Percentiles rank a stretch among this genome's conserved stretches.
Conservation (phyloP, 2,113 vertebrate species). For the Chitala chitala region DNA sequence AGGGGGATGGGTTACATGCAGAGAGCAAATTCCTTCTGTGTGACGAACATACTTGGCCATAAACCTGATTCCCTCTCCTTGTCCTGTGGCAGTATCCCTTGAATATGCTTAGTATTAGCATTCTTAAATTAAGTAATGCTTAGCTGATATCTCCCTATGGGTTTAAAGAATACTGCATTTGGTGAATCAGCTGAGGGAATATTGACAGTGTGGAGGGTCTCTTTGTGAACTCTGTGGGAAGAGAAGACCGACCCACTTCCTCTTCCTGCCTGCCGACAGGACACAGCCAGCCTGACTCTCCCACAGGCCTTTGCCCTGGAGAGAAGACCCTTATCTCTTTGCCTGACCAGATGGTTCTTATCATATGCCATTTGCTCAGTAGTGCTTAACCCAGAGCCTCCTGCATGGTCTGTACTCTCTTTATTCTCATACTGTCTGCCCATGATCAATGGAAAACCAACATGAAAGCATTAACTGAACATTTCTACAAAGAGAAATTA, state of each 20-base stretch:
- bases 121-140: no score
- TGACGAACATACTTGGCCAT: no score
- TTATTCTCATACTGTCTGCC: neutral
- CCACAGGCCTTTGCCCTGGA: neutral
- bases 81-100: no score
- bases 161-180: neutral
- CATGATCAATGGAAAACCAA: neutral
- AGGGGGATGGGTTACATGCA: no score
- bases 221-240: neutral
- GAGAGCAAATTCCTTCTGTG: no score
- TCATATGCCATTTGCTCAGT: slow-evolving; percentile 12
- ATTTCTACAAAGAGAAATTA: neutral
- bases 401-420: no score
- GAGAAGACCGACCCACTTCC: neutral
- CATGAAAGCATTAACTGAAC: neutral
- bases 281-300: neutral
- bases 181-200: neutral
- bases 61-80: no score
- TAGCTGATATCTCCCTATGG: neutral
- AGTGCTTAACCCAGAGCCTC: neutral
- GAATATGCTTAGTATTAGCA: no score
- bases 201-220: neutral
- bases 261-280: neutral
- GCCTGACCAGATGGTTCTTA: neutral
- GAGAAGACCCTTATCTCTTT: neutral